A percentile compares a stretch with the other conserved stretches of the same genome.
Evolutionary conservation across 2,113 vertebrate genomes (phyloP).

Genomic region (Pterocles gutturalis): DNA sequence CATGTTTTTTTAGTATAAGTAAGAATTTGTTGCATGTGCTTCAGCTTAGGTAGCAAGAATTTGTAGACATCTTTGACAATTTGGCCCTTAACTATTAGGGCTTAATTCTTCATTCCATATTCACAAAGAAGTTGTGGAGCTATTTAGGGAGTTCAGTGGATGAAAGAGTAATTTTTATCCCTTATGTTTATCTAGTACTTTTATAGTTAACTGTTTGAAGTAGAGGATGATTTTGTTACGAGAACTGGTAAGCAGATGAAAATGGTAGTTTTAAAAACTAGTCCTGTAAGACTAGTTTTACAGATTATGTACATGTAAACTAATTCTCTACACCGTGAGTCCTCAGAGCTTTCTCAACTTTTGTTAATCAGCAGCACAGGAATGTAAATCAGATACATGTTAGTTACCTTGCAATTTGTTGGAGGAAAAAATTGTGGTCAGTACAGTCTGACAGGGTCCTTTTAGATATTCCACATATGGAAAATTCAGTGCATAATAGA

Average conservation of each 20-base stretch:
- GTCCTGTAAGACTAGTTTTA: not conserved
- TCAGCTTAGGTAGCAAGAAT: not conserved
- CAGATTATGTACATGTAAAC: not conserved
- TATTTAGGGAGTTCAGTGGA: not conserved
- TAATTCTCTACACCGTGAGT: not conserved
- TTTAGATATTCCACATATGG: not conserved
- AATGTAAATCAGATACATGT: not conserved
- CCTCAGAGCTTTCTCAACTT: not conserved
- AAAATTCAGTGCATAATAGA: not conserved
- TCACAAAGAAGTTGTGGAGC: not conserved
- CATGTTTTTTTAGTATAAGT: not conserved
- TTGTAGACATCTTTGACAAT: not conserved
- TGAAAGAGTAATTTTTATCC: not conserved
- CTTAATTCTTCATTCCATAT: not conserved
- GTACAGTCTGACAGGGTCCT: not conserved
- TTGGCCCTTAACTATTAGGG: not conserved
- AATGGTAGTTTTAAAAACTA: not conserved
- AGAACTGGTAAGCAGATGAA: not conserved
- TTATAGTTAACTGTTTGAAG: not conserved
- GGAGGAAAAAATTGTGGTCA: not conserved
- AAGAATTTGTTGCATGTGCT: not conserved
- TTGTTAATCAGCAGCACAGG: not conserved
- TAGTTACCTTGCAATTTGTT: not conserved
- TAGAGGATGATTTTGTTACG: not conserved
- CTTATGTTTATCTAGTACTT: not conserved